A percentile compares a stretch with the other conserved stretches of the same genome.
Evolutionary conservation across 2,113 vertebrate genomes (phyloP).

Genomic region (Nibea coibor): DNA sequence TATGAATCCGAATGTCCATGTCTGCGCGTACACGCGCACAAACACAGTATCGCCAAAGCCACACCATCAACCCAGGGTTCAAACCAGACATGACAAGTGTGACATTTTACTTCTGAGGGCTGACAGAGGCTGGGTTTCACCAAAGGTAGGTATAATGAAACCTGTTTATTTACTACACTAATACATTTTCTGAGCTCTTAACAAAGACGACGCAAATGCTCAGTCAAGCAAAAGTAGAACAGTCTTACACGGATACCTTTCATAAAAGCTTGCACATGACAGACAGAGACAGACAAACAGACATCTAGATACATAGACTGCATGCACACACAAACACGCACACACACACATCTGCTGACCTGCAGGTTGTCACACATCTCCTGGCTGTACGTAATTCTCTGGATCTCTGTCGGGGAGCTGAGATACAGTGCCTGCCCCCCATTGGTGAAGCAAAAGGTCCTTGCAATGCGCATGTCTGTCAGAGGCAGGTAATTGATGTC

Average conservation of each 20-base stretch:
- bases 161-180: constrained; percentile 18
- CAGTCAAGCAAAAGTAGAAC: neutral
- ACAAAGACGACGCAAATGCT: neutral
- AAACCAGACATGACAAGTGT: constrained; percentile 67
- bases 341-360: constrained; percentile 78
- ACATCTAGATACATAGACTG: neutral
- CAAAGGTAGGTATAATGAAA: constrained; percentile 10
- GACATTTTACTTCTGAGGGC: constrained; percentile 65
- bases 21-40: neutral
- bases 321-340: neutral
- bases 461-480: constrained; percentile 97
- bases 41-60: neutral
- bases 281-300: neutral
- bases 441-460: constrained; percentile 97
- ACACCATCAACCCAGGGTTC: constrained; percentile 50
- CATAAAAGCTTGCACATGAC: neutral
- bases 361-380: constrained; percentile 98
- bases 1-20: neutral
- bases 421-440: constrained; percentile 96
- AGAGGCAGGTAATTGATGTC: constrained; percentile 95
- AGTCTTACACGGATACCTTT: neutral
- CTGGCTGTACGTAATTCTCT: constrained; percentile 97
- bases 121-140: constrained; percentile 19
- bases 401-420: constrained; percentile 97
- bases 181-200: constrained; percentile 1